phyloP scores from a whole-genome alignment of 2,797 vertebrate species.

The Pogonophryne albipinna region DNA sequence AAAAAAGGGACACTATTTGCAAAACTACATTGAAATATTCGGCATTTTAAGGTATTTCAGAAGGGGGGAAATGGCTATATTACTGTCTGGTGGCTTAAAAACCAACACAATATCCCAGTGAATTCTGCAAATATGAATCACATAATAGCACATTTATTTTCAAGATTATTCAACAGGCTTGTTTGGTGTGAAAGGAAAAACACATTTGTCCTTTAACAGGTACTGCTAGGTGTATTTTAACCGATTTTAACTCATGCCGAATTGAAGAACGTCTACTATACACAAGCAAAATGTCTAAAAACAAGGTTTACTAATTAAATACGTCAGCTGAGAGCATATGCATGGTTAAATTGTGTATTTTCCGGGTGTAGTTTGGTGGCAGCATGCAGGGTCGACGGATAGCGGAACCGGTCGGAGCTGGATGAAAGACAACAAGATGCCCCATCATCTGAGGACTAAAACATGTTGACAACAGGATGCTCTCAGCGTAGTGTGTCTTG shows the following conservation, averaged over 20 bases:
- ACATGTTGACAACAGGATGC: fast-evolving
- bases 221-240: background rate
- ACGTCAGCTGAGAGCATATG: fast-evolving
- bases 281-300: fast-evolving
- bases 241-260: conserved; percentile 6
- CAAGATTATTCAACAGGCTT: background rate
- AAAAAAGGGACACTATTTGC: too few species aligned
- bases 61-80: too few species aligned
- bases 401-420: conserved; percentile 24
- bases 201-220: fast-evolving
- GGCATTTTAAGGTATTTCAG: background rate
- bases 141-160: too few species aligned
- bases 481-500: fast-evolving
- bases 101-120: too few species aligned
- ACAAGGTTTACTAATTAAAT: fast-evolving
- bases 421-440: conserved; percentile 15
- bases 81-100: too few species aligned
- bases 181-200: background rate
- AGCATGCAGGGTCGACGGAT: fast-evolving
- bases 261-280: fast-evolving
- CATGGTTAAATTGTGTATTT: fast-evolving
- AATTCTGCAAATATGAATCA: background rate
- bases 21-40: background rate
- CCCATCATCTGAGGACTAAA: background rate
- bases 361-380: background rate